Evolutionary conservation across 1,140 invertebrate genomes (phyloP), one percentile per base, ranked within the genome.

Genomic region (Stegodyphus mimosarum): DNA sequence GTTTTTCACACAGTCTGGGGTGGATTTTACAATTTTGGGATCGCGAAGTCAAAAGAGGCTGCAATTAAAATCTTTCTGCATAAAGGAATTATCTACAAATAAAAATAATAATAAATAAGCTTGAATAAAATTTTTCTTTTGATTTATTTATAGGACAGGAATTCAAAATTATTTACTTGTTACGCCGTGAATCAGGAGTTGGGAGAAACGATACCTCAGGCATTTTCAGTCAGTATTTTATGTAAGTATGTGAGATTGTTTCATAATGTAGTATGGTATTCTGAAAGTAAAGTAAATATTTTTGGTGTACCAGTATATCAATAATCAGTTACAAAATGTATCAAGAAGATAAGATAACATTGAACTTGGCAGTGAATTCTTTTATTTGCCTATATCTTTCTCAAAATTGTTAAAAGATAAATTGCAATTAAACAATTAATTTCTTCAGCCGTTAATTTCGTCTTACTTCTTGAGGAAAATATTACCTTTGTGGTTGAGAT

Each of bases 211-310:
- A 95, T 96, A 6, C 94, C 96, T 5, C 94, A 94, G 84, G 96
- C 95, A 0, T 95, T 96, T 89, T 96, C 95, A 13, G 95, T 98
- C 89, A 96, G 95, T 89, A 95, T 99, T 72, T 92, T 98, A 88
- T 97, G 97, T 99, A 93, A 96, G 96, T 95, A 60, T 69, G 10
- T 49, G 18, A 64, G 7, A 11, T 10, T 6, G 11, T n/a, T 17
- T 66, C n/a, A n/a, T n/a, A n/a, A n/a, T n/a, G n/a, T n/a, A n/a
- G n/a, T n/a, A n/a, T n/a, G n/a, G n/a, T n/a, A n/a, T n/a, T 66
- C 17, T 66, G 64, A 11, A n/a, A 7, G 64, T 10, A 10, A 66
- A 17, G n/a, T 66, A 11, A 10, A n/a, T 66, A 10, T 66, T 66
- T 17, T 17, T 66, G 6, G 10, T 66, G 6, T 6, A 7, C 64